These are phyloP conservation scores for Chymomyza amoena DNA, from an alignment of 2,888 invertebrate species.

Conservation along the genomic window DNA sequence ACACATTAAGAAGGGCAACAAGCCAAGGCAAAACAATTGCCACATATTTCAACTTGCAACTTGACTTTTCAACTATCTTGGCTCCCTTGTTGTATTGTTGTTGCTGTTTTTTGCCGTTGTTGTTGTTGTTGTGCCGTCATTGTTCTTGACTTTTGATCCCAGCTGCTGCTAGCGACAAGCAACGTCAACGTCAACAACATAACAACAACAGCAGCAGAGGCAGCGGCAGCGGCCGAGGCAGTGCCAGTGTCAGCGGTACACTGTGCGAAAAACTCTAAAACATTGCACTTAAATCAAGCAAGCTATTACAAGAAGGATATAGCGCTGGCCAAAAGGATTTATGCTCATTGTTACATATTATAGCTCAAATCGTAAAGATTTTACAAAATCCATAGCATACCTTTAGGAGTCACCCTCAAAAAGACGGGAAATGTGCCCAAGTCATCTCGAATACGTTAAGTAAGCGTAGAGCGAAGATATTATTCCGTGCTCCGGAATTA, in stretches of 20 bases:
- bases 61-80: conserved; percentile 55
- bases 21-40: conserved; percentile 54
- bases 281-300: no score
- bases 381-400: no score
- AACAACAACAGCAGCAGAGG: conserved; percentile 55
- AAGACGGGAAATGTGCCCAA: no score
- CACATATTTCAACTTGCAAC: conserved; percentile 68
- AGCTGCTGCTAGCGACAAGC: conserved; percentile 56
- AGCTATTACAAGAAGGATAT: no score
- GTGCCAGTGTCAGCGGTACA: conserved; percentile 25
- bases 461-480: no score
- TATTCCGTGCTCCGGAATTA: no score
- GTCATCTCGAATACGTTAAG: no score
- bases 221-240: conserved; percentile 10
- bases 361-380: no score
- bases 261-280: conserved; percentile 40
- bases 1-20: background rate
- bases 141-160: conserved; percentile 69
- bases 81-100: background rate
- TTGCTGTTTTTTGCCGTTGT: background rate
- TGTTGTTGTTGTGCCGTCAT: conserved; percentile 46
- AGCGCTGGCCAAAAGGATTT: no score
- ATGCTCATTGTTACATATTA: no score
- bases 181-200: conserved; percentile 64
- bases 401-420: no score